These are phyloP conservation scores for Oedothorax gibbosus DNA, from an alignment of 1,140 invertebrate genomes.

Conservation along the genomic window DNA sequence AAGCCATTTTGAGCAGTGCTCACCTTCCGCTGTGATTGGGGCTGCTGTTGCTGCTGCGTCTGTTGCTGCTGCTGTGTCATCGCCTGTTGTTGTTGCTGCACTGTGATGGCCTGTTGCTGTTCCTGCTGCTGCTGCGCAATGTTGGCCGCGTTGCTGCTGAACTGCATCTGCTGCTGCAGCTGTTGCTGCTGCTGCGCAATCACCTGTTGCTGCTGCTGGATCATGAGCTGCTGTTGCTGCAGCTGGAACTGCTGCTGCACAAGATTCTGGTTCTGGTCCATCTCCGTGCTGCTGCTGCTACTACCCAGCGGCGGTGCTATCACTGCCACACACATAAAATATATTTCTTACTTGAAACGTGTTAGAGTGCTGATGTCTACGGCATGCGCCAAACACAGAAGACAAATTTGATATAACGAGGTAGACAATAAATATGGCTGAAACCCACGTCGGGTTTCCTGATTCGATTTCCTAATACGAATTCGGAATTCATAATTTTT, in stretches of 20 bases:
- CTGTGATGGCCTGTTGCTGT: conserved; percentile 64
- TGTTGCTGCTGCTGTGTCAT: conserved; percentile 30
- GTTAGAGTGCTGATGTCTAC: too few species aligned
- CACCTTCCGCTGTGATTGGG: conserved; percentile 57
- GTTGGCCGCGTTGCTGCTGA: conserved; percentile 27
- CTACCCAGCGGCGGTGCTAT: conserved; percentile 27
- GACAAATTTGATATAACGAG: too few species aligned
- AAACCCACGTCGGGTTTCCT: too few species aligned
- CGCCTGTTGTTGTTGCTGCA: conserved; percentile 62
- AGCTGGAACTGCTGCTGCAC: conserved; percentile 62
- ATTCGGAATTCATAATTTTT: too few species aligned
- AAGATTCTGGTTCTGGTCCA: conserved; percentile 64
- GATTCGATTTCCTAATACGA: too few species aligned
- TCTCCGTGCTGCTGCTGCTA: conserved; percentile 40
- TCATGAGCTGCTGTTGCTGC: conserved; percentile 63
- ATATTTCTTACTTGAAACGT: too few species aligned
- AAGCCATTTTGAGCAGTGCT: conserved; percentile 21
- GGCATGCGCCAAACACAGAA: too few species aligned
- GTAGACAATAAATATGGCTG: too few species aligned
- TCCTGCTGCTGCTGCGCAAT: conserved; percentile 45
- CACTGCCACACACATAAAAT: too few species aligned
- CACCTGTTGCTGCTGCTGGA: conserved; percentile 57
- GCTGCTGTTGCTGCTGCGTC: conserved; percentile 36
- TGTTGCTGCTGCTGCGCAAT: conserved; percentile 61
- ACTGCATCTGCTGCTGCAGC: conserved; percentile 59